Conservation (phyloP, 2,113 vertebrate genomes). For the Saguinus midas region DNA sequence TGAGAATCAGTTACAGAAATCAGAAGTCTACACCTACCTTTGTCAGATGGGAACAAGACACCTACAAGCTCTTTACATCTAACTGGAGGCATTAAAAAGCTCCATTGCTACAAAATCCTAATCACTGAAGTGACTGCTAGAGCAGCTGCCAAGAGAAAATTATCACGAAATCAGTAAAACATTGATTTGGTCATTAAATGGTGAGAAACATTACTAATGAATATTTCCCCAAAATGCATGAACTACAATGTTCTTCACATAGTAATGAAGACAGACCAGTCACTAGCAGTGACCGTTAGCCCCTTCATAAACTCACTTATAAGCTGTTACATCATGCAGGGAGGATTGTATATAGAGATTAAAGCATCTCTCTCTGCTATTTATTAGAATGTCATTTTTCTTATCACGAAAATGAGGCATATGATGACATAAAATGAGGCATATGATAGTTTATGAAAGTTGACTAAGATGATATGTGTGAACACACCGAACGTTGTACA, state of each 20-base stretch:
- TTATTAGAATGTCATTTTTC: not conserved
- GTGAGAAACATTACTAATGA: not conserved
- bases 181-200: not conserved
- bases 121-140: not conserved
- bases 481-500: not conserved
- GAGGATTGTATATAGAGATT: not conserved
- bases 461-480: not conserved
- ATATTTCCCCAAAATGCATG: not conserved
- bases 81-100: not conserved
- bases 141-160: not conserved
- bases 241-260: not conserved
- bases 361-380: not conserved
- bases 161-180: not conserved
- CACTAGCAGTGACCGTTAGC: too few species aligned
- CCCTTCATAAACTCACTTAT: not conserved
- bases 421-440: too few species aligned
- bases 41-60: not conserved
- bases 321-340: not conserved
- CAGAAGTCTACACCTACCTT: not conserved
- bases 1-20: not conserved
- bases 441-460: not conserved
- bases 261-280: not conserved
- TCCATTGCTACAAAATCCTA: not conserved
- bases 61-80: not conserved
- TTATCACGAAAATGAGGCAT: not conserved